Evolutionary conservation across 2,113 vertebrate species (phyloP).

Genomic region (Eudyptes chrysolophus): DNA sequence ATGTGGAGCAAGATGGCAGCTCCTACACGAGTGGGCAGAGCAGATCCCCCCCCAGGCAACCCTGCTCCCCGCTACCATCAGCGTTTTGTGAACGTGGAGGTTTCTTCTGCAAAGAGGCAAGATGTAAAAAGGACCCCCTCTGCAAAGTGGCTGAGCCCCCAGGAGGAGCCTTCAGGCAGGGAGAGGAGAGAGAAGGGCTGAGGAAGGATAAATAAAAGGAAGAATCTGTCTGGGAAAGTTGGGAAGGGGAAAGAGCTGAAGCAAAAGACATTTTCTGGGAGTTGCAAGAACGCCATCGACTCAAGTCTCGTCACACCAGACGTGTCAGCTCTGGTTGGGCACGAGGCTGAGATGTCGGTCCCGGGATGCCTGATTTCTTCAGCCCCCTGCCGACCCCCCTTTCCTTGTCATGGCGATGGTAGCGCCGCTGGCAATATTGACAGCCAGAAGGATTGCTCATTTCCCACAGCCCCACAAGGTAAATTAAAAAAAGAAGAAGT

Average conservation of each 20-base stretch:
- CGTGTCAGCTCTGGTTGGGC: neutral
- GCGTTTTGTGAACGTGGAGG: accelerated
- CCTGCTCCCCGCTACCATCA: neutral
- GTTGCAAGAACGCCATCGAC: neutral
- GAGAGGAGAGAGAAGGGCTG: neutral
- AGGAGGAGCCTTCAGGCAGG: neutral
- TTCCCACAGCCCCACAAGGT: slow-evolving; percentile 75
- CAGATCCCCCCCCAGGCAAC: neutral
- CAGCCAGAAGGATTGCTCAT: slow-evolving; percentile 75
- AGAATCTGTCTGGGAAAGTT: neutral
- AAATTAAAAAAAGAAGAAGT: slow-evolving; percentile 81
- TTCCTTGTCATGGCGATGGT: slow-evolving; percentile 11
- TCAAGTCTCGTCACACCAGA: neutral
- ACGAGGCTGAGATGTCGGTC: neutral
- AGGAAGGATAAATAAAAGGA: neutral
- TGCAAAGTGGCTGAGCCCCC: neutral
- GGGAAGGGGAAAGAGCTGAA: neutral
- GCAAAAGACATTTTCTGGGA: neutral
- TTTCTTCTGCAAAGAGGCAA: neutral
- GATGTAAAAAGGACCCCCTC: neutral
- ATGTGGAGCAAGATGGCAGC: neutral
- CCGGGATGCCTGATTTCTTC: slow-evolving; percentile 32
- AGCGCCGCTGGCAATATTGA: slow-evolving; percentile 61
- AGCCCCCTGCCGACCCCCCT: neutral
- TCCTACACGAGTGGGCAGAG: neutral